These are phyloP conservation scores for Acropternis orthonyx DNA, from an alignment of 2,797 vertebrate genomes.

Conservation along the genomic window DNA sequence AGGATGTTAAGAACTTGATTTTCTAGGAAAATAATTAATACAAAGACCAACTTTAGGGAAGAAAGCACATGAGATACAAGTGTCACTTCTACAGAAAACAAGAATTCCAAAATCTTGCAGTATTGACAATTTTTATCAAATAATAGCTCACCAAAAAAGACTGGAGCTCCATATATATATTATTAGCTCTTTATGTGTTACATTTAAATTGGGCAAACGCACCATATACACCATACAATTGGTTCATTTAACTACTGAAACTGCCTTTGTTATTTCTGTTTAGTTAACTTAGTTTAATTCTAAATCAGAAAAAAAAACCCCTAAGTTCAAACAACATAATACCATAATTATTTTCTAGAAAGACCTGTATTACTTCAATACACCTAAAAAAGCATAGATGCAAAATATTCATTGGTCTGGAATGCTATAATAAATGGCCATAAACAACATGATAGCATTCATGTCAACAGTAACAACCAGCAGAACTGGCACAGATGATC, in stretches of 20 bases:
- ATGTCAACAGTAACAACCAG: background rate
- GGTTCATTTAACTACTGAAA: background rate
- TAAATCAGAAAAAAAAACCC: background rate
- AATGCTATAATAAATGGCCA: background rate
- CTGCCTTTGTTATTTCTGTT: background rate
- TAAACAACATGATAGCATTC: background rate
- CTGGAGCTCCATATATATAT: background rate
- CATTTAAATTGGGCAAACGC: background rate
- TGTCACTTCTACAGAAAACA: background rate
- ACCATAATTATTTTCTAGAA: background rate
- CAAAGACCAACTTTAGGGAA: background rate
- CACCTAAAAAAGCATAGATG: background rate
- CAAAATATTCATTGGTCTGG: background rate
- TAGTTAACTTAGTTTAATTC: background rate
- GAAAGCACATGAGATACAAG: background rate
- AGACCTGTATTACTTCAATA: background rate
- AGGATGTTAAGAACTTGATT: background rate
- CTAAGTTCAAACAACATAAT: background rate
- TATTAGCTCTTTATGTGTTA: background rate
- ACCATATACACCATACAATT: background rate
- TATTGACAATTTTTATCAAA: background rate
- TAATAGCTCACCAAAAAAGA: background rate
- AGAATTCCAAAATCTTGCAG: background rate
- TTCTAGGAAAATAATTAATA: slow-evolving; percentile 17
- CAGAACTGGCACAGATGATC: background rate